These are phyloP conservation scores for Kryptolebias ocellatus DNA, from an alignment of 2,797 vertebrate species.

Conservation along the genomic window DNA sequence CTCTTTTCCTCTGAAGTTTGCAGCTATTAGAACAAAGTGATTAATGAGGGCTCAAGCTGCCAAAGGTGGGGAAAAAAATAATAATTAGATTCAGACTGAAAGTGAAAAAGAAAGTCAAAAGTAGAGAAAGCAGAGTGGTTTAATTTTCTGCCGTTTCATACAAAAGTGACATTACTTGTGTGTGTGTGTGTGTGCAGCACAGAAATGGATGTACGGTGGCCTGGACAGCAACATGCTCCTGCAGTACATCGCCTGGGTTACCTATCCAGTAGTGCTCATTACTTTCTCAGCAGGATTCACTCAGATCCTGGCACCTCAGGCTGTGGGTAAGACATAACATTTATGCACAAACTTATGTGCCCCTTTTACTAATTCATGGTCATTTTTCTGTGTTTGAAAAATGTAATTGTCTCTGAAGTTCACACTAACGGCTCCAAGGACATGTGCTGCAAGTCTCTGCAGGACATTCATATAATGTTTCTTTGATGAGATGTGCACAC, in stretches of 20 bases:
- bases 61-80: neutral
- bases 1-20: slow-evolving; percentile 11
- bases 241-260: slow-evolving; percentile 98
- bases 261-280: slow-evolving; percentile 97
- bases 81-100: slow-evolving; percentile 16
- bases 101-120: slow-evolving; percentile 11
- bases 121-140: neutral
- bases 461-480: slow-evolving; percentile 47
- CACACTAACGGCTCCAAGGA: slow-evolving; percentile 50
- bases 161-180: slow-evolving; percentile 27
- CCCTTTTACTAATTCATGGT: slow-evolving; percentile 26
- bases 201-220: slow-evolving; percentile 92
- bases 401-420: slow-evolving; percentile 46
- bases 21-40: slow-evolving; percentile 6
- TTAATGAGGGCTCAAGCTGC: slow-evolving; percentile 16
- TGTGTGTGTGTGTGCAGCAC: slow-evolving; percentile 83
- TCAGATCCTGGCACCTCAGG: slow-evolving; percentile 96
- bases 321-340: slow-evolving; percentile 87
- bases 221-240: slow-evolving; percentile 92
- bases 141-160: slow-evolving; percentile 25
- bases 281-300: slow-evolving; percentile 98
- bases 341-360: slow-evolving; percentile 31
- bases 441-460: slow-evolving; percentile 20
- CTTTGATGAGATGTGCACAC: slow-evolving; percentile 53
- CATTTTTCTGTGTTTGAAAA: slow-evolving; percentile 47